These are phyloP conservation scores for Drosophila melanica DNA, from an alignment of 1,140 invertebrate species.

Conservation along the genomic window DNA sequence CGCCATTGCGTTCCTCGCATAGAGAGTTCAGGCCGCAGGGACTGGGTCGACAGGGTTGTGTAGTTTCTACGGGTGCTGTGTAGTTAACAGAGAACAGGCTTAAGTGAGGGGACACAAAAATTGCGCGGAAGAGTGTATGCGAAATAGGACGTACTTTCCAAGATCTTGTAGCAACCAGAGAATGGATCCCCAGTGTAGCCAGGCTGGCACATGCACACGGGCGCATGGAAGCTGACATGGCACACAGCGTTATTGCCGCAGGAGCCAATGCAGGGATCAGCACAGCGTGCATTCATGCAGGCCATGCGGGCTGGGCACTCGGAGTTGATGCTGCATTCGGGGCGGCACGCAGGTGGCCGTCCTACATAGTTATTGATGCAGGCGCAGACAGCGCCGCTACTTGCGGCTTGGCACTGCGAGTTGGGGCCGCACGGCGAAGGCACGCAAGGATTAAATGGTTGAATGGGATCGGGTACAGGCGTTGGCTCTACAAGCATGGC, in stretches of 20 bases:
- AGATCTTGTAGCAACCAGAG: slow-evolving; percentile 86
- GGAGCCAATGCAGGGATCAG: slow-evolving; percentile 89
- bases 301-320: slow-evolving; percentile 88
- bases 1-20: slow-evolving; percentile 90
- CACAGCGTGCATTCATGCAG: slow-evolving; percentile 88
- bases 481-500: slow-evolving; percentile 56
- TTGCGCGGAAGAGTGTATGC: background rate
- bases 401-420: slow-evolving; percentile 87
- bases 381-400: slow-evolving; percentile 87
- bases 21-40: slow-evolving; percentile 93
- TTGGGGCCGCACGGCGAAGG: slow-evolving; percentile 89
- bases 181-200: slow-evolving; percentile 91
- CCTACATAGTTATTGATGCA: slow-evolving; percentile 88
- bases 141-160: slow-evolving; percentile 84
- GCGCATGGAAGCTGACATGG: slow-evolving; percentile 88
- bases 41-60: slow-evolving; percentile 86
- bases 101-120: slow-evolving; percentile 19
- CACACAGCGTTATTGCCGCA: slow-evolving; percentile 89
- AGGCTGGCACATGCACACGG: slow-evolving; percentile 88
- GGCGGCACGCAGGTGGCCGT: slow-evolving; percentile 89
- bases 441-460: slow-evolving; percentile 85
- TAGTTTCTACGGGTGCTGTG: slow-evolving; percentile 84
- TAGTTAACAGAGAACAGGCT: slow-evolving; percentile 16
- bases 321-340: slow-evolving; percentile 89
- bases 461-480: slow-evolving; percentile 72